These are phyloP conservation scores for Antheraea assamensis DNA, from an alignment of 2,888 invertebrate species.

Conservation along the genomic window DNA sequence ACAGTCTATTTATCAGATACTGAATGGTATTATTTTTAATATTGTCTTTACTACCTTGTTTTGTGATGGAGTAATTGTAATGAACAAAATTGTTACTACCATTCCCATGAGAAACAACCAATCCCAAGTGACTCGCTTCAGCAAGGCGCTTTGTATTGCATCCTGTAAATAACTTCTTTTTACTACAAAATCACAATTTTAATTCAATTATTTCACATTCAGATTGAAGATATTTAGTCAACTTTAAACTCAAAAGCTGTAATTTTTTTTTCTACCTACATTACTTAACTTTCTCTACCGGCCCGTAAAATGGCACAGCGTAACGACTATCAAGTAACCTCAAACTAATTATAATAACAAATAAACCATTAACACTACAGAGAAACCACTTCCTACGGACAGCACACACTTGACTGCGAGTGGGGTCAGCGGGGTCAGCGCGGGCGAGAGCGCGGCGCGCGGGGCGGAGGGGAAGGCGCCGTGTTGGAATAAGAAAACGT, in stretches of 20 bases:
- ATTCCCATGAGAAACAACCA: too few relatives aligned
- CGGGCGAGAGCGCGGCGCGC: constrained; percentile 27
- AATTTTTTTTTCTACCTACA: not conserved
- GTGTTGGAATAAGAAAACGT: constrained; percentile 62
- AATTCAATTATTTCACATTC: too few relatives aligned
- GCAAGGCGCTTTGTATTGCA: too few relatives aligned
- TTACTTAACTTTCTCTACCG: too few relatives aligned
- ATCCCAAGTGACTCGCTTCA: too few relatives aligned
- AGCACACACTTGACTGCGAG: constrained; percentile 39
- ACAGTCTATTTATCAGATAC: not conserved
- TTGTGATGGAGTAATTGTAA: not conserved
- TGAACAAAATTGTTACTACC: too few relatives aligned
- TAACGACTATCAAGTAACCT: constrained; percentile 27
- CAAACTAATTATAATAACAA: constrained; percentile 61
- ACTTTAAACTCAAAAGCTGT: not conserved
- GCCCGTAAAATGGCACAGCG: constrained; percentile 15
- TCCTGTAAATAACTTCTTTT: too few relatives aligned
- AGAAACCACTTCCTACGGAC: constrained; percentile 32
- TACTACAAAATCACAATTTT: too few relatives aligned
- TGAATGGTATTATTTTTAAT: not conserved
- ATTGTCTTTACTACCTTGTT: not conserved
- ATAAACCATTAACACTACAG: constrained; percentile 54
- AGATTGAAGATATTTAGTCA: too few relatives aligned
- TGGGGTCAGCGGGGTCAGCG: constrained; percentile 33
- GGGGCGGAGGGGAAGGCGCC: constrained; percentile 26